phyloP scores from a whole-genome alignment of 2,888 invertebrate genomes.

The Patella pellucida region DNA sequence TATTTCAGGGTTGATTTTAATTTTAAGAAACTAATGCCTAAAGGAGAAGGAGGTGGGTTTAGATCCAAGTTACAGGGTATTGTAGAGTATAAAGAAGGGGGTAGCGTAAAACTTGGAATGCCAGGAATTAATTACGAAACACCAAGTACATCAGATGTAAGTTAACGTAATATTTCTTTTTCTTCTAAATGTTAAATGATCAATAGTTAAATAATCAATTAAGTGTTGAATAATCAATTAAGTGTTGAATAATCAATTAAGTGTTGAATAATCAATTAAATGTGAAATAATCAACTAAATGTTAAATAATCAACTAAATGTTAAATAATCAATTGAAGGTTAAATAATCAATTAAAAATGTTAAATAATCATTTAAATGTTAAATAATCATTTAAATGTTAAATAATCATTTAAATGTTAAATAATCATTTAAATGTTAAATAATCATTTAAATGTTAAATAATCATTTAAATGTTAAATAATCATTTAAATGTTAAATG shows the following conservation, averaged over 20 bases:
- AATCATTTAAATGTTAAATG: neutral
- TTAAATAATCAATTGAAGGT: too few relatives aligned
- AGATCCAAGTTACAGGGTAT: slow-evolving; percentile 32
- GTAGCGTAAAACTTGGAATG: slow-evolving; percentile 48
- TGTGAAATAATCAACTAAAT: too few relatives aligned
- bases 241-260: too few relatives aligned
- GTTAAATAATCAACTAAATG: too few relatives aligned
- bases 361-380: neutral
- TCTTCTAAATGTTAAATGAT: neutral
- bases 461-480: neutral
- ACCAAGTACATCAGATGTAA: slow-evolving; percentile 31
- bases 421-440: too few relatives aligned
- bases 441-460: too few relatives aligned
- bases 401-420: too few relatives aligned
- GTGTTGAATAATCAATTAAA: too few relatives aligned
- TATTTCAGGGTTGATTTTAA: slow-evolving; percentile 29
- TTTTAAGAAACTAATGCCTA: slow-evolving; percentile 36
- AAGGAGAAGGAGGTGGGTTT: slow-evolving; percentile 20
- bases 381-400: neutral
- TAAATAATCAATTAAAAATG: too few relatives aligned
- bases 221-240: too few relatives aligned
- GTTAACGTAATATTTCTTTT: neutral
- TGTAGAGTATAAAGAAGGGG: slow-evolving; percentile 52
- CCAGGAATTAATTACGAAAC: slow-evolving; percentile 35
- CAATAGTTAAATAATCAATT: neutral